Evolutionary conservation across 2,888 invertebrate species (phyloP).

Genomic region (Lottia gigantea): DNA sequence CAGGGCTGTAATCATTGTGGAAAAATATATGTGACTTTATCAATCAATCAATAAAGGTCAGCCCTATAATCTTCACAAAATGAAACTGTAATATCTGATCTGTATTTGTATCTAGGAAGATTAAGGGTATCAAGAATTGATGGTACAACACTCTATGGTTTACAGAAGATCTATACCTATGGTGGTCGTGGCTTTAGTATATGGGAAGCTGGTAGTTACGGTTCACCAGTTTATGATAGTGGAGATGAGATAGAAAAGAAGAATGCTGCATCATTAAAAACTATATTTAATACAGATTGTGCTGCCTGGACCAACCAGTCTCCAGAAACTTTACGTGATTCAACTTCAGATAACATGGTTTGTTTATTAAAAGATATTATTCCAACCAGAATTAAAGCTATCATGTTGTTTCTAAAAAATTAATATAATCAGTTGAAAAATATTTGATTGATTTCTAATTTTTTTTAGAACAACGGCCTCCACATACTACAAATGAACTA

Average conservation of each 20-base stretch:
- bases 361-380: neutral
- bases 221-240: slow-evolving; percentile 34
- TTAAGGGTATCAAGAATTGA: slow-evolving; percentile 36
- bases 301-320: slow-evolving; percentile 27
- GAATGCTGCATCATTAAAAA: slow-evolving; percentile 30
- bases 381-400: no score
- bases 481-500: neutral
- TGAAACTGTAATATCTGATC: neutral
- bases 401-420: no score
- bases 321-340: slow-evolving; percentile 38
- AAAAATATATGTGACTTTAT: no score
- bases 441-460: no score
- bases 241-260: slow-evolving; percentile 40
- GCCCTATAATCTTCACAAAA: no score
- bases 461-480: no score
- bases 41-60: no score
- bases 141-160: slow-evolving; percentile 26
- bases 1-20: no score
- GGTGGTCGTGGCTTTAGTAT: slow-evolving; percentile 48
- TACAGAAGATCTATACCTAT: slow-evolving; percentile 31
- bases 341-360: slow-evolving; percentile 38
- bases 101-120: slow-evolving; percentile 28
- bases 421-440: no score
- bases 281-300: slow-evolving; percentile 43
- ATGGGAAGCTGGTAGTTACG: slow-evolving; percentile 35